Evolutionary conservation across 1,140 invertebrate species (phyloP).

Genomic region (Trachymyrmex cornetzi): DNA sequence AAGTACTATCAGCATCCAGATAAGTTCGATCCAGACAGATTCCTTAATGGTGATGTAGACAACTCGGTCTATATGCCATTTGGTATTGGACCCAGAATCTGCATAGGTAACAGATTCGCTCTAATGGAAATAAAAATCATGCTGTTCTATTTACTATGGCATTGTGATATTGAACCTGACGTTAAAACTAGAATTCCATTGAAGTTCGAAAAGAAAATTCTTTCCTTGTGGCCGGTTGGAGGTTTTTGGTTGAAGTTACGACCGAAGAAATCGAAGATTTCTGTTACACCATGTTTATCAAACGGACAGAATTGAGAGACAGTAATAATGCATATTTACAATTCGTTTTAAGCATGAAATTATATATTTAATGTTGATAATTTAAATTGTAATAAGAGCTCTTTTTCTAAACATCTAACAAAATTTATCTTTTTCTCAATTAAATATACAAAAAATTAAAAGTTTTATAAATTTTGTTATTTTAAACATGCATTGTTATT

Average conservation of each 20-base stretch:
- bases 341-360: background rate
- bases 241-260: constrained; percentile 67
- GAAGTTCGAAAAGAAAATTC: background rate
- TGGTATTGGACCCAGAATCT: constrained; percentile 85
- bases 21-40: constrained; percentile 58
- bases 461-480: background rate
- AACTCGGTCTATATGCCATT: constrained; percentile 71
- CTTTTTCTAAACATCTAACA: background rate
- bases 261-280: background rate
- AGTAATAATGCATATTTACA: background rate
- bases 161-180: constrained; percentile 71
- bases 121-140: constrained; percentile 77
- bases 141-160: constrained; percentile 74
- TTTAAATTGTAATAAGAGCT: background rate
- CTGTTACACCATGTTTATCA: background rate
- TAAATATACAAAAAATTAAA: background rate
- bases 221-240: background rate
- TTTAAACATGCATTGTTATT: no score
- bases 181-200: constrained; percentile 75
- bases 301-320: background rate
- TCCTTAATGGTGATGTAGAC: background rate
- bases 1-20: constrained; percentile 21
- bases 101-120: constrained; percentile 84
- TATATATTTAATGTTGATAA: background rate
- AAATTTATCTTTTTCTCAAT: background rate